Percentiles rank a stretch among this genome's conserved stretches.
phyloP scores from a whole-genome alignment of 2,888 invertebrate genomes.

The Volucella inflata region DNA sequence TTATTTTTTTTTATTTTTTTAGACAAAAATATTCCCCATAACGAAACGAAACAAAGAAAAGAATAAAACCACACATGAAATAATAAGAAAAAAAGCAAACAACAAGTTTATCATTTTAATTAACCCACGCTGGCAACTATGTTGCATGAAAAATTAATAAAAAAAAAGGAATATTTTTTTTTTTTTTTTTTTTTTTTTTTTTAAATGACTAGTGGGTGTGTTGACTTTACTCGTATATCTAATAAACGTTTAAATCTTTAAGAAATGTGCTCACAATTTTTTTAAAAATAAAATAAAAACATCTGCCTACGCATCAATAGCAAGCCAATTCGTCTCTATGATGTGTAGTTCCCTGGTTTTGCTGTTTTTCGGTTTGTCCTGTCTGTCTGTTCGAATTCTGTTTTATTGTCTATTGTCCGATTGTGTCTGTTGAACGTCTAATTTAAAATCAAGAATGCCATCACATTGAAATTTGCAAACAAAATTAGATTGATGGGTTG shows the following conservation, averaged over 20 bases:
- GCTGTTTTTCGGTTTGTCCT: constrained; percentile 19
- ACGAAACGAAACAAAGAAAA: background rate
- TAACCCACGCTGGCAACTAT: constrained; percentile 35
- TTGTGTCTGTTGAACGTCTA: constrained; percentile 69
- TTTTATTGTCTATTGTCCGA: constrained; percentile 29
- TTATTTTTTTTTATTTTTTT: background rate
- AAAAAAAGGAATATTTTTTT: constrained; percentile 55
- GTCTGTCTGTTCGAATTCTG: constrained; percentile 13
- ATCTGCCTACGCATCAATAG: constrained; percentile 55
- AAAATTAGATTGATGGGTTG: constrained; percentile 65
- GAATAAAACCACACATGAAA: background rate
- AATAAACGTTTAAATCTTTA: constrained; percentile 24
- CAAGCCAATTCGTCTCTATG: constrained; percentile 38
- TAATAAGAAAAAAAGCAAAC: background rate
- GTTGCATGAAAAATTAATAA: constrained; percentile 24
- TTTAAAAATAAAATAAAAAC: constrained; percentile 49
- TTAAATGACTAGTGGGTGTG: constrained; percentile 39
- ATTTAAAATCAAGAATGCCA: constrained; percentile 69
- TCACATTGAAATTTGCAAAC: constrained; percentile 59
- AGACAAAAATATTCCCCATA: background rate
- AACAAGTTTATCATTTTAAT: background rate
- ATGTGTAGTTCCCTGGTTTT: background rate
- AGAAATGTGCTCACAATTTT: constrained; percentile 8
- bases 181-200: constrained; percentile 30
- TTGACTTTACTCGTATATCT: constrained; percentile 32